Conservation (phyloP, 2,888 invertebrate species). For the Urechis unicinctus region DNA sequence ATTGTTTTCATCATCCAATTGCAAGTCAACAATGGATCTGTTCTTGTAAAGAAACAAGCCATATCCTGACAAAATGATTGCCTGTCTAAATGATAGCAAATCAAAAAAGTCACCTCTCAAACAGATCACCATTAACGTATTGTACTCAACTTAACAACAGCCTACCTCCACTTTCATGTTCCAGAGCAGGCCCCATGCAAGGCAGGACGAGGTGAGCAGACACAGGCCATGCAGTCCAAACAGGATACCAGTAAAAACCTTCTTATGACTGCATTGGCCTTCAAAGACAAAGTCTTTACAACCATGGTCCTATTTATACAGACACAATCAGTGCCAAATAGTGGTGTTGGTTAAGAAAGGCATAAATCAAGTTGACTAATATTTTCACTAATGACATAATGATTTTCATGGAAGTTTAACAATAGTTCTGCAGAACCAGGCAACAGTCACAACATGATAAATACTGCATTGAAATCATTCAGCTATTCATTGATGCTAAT, state of each 20-base stretch:
- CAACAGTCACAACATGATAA: background rate
- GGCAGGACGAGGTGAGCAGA: slow-evolving; percentile 25
- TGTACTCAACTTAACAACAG: background rate
- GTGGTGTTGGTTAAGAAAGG: no score
- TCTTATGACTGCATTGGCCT: slow-evolving; percentile 30
- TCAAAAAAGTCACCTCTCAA: no score
- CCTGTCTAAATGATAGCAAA: no score
- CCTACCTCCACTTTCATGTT: slow-evolving; percentile 37
- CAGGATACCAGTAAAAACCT: slow-evolving; percentile 34
- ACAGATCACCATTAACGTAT: no score
- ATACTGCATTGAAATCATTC: background rate
- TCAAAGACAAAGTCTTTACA: slow-evolving; percentile 32
- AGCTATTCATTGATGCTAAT: no score
- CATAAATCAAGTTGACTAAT: no score
- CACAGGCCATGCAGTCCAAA: slow-evolving; percentile 30
- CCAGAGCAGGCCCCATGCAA: slow-evolving; percentile 29
- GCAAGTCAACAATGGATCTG: no score
- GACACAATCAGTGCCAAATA: background rate
- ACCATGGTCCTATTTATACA: slow-evolving; percentile 31
- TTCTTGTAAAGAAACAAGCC: no score
- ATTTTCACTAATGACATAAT: no score
- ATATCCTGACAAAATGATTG: no score
- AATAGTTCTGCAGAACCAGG: background rate
- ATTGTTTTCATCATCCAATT: background rate
- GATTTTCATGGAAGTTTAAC: no score